A percentile compares a stretch with the other conserved stretches of the same genome.
Conservation (phyloP, 2,113 vertebrate species). For the Leucopsar rothschildi region DNA sequence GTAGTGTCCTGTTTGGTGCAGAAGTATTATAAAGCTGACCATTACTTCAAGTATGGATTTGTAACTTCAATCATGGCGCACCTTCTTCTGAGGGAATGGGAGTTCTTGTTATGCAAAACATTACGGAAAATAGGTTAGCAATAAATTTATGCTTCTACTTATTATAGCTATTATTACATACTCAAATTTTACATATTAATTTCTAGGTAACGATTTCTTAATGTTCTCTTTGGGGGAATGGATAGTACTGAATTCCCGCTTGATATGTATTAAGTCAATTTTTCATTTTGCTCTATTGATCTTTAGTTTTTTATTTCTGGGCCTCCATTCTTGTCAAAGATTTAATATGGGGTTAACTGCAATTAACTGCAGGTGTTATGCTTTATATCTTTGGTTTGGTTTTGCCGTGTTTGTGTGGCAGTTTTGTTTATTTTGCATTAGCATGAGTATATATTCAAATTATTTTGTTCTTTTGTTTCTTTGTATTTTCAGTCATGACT, state of each 20-base stretch:
- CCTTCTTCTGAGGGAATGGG: not conserved
- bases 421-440: not conserved
- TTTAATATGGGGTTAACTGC: not conserved
- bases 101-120: not conserved
- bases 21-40: not conserved
- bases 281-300: not conserved
- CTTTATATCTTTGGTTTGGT: not conserved
- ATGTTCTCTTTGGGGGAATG: not conserved
- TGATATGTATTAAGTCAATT: not conserved
- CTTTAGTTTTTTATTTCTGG: not conserved
- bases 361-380: not conserved
- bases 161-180: not conserved
- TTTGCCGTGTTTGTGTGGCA: not conserved
- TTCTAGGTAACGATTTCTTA: not conserved
- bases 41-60: not conserved
- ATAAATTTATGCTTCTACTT: not conserved
- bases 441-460: not conserved
- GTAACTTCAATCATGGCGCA: not conserved
- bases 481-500: not conserved
- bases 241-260: not conserved
- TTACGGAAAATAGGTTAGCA: not conserved
- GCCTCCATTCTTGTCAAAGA: not conserved
- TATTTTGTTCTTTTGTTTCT: not conserved
- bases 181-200: not conserved
- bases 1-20: not conserved